These are phyloP conservation scores for Ptyas mucosa DNA, from an alignment of 2,113 vertebrate genomes.

Conservation along the genomic window DNA sequence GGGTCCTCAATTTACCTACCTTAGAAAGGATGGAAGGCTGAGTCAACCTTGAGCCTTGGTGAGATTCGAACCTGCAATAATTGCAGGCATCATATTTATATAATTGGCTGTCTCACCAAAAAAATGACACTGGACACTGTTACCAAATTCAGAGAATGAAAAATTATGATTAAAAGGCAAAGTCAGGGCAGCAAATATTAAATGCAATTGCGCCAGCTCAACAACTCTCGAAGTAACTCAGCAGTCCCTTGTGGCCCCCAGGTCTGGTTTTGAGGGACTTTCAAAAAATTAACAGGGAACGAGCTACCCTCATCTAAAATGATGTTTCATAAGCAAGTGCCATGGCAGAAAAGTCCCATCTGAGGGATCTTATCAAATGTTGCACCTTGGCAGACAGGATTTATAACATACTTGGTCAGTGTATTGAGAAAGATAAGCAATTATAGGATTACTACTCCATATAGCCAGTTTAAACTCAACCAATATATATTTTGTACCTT, in stretches of 20 bases:
- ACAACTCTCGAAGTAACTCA: too few species aligned
- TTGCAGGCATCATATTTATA: too few species aligned
- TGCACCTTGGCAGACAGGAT: background rate
- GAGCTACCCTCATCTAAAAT: background rate
- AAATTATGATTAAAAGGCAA: background rate
- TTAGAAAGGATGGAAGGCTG: too few species aligned
- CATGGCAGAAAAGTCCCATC: background rate
- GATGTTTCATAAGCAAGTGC: background rate
- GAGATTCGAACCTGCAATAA: too few species aligned
- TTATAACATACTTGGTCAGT: background rate
- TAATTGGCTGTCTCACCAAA: background rate
- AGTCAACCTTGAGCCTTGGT: too few species aligned
- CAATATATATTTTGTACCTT: background rate
- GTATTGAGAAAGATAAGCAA: background rate
- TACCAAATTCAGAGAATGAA: background rate
- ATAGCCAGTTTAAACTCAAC: background rate
- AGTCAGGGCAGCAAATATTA: background rate
- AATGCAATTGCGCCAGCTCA: background rate
- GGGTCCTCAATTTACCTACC: too few species aligned
- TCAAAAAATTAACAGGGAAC: background rate
- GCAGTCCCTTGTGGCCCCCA: background rate
- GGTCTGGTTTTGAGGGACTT: background rate
- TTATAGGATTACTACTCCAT: background rate
- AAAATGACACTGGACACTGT: background rate
- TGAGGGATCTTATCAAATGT: background rate